Conservation (phyloP, 2,888 invertebrate species). For the Oligia fasciuncula region DNA sequence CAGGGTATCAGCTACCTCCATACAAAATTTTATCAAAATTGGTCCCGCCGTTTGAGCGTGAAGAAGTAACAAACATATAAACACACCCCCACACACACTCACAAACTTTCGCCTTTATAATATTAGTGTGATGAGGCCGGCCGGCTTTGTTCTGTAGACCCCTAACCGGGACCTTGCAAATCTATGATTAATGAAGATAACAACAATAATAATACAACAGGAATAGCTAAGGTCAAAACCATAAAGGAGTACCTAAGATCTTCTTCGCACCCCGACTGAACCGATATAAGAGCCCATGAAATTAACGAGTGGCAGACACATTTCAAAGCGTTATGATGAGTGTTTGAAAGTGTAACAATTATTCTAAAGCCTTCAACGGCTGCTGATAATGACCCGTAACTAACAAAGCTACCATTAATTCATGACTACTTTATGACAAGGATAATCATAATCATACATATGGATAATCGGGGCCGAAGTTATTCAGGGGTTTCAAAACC, state of each 20-base stretch:
- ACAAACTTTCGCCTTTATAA: too few species aligned
- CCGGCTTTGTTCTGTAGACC: background rate
- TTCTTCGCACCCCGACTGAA: slow-evolving; percentile 16
- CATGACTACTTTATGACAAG: background rate
- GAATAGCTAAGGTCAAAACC: slow-evolving; percentile 1
- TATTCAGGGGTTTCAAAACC: background rate
- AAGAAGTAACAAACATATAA: too few species aligned
- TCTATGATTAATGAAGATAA: background rate
- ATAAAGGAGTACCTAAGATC: background rate
- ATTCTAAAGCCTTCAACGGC: background rate
- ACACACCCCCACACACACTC: too few species aligned
- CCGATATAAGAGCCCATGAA: slow-evolving; percentile 15
- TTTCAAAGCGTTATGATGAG: slow-evolving; percentile 16
- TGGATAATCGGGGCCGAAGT: background rate
- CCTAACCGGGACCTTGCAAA: background rate
- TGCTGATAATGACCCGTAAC: background rate
- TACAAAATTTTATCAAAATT: too few species aligned
- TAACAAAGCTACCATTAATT: slow-evolving; percentile 9
- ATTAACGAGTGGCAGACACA: slow-evolving; percentile 30
- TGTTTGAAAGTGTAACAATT: slow-evolving; percentile 15
- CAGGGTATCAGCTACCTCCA: too few species aligned
- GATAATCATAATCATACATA: background rate
- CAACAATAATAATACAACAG: too few species aligned
- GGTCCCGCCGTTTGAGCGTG: too few species aligned
- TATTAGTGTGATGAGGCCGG: background rate